Evolutionary conservation across 2,888 invertebrate species (phyloP).

Genomic region (Heliconius sara): DNA sequence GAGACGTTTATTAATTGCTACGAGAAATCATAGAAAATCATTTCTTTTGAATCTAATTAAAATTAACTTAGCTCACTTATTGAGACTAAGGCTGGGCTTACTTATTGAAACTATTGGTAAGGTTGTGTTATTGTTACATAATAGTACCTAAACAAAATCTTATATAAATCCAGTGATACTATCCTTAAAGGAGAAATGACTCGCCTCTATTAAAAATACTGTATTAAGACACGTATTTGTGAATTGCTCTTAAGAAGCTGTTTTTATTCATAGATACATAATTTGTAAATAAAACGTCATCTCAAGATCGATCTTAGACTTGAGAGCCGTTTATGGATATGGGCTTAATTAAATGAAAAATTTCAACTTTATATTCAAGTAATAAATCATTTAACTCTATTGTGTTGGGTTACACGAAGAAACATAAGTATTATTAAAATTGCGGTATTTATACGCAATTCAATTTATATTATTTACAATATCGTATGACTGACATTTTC

Average conservation of each 20-base stretch:
- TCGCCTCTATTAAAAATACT: neutral
- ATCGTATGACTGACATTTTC: neutral
- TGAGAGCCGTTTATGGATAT: too few species aligned
- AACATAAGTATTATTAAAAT: neutral
- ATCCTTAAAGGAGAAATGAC: neutral
- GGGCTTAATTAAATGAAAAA: neutral
- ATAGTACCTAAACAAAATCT: neutral
- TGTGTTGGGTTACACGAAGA: neutral
- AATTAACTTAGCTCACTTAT: neutral
- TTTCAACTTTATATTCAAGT: neutral
- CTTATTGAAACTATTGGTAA: neutral
- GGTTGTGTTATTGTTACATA: neutral
- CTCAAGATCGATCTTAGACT: too few species aligned
- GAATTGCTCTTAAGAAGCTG: too few species aligned
- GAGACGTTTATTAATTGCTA: conserved; percentile 17
- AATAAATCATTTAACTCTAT: neutral
- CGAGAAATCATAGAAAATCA: conserved; percentile 6
- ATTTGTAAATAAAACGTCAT: too few species aligned
- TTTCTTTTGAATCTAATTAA: conserved; percentile 16
- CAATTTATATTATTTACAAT: neutral
- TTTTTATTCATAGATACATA: too few species aligned
- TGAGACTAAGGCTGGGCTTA: neutral
- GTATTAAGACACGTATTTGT: too few species aligned
- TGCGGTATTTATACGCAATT: neutral
- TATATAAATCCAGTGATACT: neutral